These are phyloP conservation scores for Hippolais icterina DNA, from an alignment of 2,113 vertebrate species.

Conservation along the genomic window DNA sequence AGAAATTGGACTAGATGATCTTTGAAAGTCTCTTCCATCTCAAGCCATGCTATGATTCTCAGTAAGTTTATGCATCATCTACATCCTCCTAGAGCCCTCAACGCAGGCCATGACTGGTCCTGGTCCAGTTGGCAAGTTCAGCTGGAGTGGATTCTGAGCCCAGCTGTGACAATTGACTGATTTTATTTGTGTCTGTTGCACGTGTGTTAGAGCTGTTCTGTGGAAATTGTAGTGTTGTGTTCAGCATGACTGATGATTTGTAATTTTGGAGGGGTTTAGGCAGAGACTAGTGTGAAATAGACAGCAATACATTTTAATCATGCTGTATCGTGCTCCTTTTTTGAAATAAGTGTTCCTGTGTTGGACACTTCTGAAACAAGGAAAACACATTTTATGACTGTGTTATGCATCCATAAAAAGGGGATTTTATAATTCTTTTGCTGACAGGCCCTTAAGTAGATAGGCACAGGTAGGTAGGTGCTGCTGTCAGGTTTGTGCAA, in stretches of 20 bases:
- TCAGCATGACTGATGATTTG: background rate
- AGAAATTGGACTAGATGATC: background rate
- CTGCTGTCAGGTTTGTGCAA: background rate
- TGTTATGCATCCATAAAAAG: slow-evolving; percentile 10
- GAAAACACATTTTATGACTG: slow-evolving; percentile 12
- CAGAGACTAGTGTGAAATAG: background rate
- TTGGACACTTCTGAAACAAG: background rate
- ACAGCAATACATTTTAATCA: background rate
- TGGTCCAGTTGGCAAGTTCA: background rate
- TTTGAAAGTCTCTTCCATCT: background rate
- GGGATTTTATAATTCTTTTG: background rate
- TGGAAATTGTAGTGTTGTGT: background rate
- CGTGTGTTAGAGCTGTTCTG: rapidly evolving
- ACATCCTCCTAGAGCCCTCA: background rate
- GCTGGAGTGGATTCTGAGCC: background rate
- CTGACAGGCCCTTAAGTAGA: background rate
- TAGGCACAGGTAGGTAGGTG: background rate
- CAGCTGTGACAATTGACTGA: background rate
- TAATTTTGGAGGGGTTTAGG: background rate
- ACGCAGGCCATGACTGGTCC: rapidly evolving
- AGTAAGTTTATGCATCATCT: background rate
- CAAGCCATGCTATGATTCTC: background rate
- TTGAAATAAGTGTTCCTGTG: background rate
- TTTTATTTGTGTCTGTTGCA: background rate
- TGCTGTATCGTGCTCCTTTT: background rate